Conservation (phyloP, 2,797 vertebrate species). For the Xyrichtys novacula region DNA sequence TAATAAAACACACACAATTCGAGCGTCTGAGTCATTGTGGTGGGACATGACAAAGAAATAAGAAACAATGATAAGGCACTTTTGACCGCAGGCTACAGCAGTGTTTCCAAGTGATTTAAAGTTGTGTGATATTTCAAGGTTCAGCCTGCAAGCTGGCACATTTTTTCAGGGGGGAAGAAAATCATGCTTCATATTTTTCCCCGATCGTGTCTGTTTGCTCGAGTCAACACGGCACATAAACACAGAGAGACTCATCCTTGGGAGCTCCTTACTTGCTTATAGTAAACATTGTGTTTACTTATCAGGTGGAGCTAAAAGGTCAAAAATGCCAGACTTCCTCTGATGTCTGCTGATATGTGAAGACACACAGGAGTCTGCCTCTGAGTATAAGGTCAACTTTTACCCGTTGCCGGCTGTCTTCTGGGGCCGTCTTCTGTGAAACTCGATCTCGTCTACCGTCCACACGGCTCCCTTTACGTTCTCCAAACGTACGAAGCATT, state of each 20-base stretch:
- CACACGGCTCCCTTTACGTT: conserved; percentile 99
- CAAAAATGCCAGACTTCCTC: conserved; percentile 18
- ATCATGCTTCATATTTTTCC: background rate
- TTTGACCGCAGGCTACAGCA: background rate
- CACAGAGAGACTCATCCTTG: background rate
- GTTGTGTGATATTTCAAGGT: background rate
- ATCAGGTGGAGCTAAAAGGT: conserved; percentile 39
- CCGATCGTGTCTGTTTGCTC: background rate
- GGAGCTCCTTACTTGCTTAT: conserved; percentile 38
- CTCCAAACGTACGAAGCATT: conserved; percentile 99
- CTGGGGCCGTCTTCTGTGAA: conserved; percentile 98
- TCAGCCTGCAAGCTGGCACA: background rate
- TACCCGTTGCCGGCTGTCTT: conserved; percentile 93
- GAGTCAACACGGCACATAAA: conserved; percentile 11
- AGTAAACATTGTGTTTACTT: conserved; percentile 49
- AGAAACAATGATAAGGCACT: background rate
- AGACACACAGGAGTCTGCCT: background rate
- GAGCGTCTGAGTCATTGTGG: conserved; percentile 24
- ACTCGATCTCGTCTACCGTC: conserved; percentile 99
- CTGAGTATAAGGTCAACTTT: conserved; percentile 10
- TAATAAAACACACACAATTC: conserved; percentile 12
- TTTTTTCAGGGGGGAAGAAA: background rate
- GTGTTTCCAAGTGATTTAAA: background rate
- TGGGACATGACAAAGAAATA: conserved; percentile 17
- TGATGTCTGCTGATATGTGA: conserved; percentile 17